These are phyloP conservation scores for Sarcophaga variegata DNA, from an alignment of 2,888 invertebrate genomes.

Conservation along the genomic window DNA sequence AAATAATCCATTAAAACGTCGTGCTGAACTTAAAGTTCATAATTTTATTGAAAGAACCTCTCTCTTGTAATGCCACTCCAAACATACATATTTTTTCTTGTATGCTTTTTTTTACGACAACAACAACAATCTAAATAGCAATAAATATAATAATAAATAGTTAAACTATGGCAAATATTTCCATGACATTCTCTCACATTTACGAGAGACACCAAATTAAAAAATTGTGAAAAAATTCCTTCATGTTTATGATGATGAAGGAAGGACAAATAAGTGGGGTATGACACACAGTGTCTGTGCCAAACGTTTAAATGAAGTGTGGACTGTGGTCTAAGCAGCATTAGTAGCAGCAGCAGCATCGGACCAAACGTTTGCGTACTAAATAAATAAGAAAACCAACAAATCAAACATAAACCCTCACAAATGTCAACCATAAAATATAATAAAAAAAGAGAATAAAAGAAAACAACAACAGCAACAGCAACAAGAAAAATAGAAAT, in stretches of 20 bases:
- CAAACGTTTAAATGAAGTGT: no score
- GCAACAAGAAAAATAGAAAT: slow-evolving; percentile 3
- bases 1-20: no score
- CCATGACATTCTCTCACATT: slow-evolving; percentile 56
- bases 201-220: slow-evolving; percentile 64
- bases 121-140: not conserved
- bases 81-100: slow-evolving; percentile 9
- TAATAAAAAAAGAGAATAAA: slow-evolving; percentile 52
- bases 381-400: slow-evolving; percentile 64
- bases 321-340: no score
- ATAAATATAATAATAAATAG: slow-evolving; percentile 5
- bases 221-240: slow-evolving; percentile 56
- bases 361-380: not conserved
- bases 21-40: no score
- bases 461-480: slow-evolving; percentile 50
- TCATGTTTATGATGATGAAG: slow-evolving; percentile 32
- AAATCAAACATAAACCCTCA: slow-evolving; percentile 69
- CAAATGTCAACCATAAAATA: slow-evolving; percentile 69
- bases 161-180: slow-evolving; percentile 42
- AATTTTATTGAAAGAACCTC: no score
- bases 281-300: not conserved
- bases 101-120: not conserved
- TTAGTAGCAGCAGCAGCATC: not conserved
- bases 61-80: slow-evolving; percentile 5
- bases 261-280: not conserved